These are phyloP conservation scores for Atta texana DNA, from an alignment of 1,140 invertebrate species.

Conservation along the genomic window DNA sequence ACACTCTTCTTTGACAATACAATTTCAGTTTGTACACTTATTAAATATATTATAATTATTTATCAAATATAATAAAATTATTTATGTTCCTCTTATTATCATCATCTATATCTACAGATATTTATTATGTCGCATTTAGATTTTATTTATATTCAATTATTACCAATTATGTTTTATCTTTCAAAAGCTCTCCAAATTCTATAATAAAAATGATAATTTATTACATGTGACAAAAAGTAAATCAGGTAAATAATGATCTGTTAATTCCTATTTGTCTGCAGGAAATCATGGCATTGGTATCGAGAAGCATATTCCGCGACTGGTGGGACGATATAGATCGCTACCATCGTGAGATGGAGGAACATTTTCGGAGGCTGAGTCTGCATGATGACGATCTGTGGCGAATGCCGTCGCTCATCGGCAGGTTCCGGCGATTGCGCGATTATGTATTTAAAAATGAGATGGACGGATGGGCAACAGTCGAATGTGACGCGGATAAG, in stretches of 20 bases:
- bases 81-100: background rate
- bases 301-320: conserved; percentile 36
- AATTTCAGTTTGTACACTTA: background rate
- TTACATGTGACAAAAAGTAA: background rate
- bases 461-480: conserved; percentile 22
- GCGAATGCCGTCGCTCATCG: conserved; percentile 23
- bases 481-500: conserved; percentile 47
- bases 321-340: conserved; percentile 70
- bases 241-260: background rate
- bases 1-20: too few species aligned
- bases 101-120: background rate
- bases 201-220: conserved; percentile 3
- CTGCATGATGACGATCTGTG: background rate
- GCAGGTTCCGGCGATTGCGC: conserved; percentile 27
- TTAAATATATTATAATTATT: background rate
- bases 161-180: background rate
- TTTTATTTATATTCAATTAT: background rate
- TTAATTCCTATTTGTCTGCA: background rate
- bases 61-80: background rate
- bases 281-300: conserved; percentile 64
- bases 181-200: background rate
- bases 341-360: conserved; percentile 64
- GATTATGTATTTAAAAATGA: conserved; percentile 11
- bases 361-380: conserved; percentile 51
- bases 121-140: background rate